Conservation (phyloP, 2,113 vertebrate genomes). For the Gallinago media region DNA sequence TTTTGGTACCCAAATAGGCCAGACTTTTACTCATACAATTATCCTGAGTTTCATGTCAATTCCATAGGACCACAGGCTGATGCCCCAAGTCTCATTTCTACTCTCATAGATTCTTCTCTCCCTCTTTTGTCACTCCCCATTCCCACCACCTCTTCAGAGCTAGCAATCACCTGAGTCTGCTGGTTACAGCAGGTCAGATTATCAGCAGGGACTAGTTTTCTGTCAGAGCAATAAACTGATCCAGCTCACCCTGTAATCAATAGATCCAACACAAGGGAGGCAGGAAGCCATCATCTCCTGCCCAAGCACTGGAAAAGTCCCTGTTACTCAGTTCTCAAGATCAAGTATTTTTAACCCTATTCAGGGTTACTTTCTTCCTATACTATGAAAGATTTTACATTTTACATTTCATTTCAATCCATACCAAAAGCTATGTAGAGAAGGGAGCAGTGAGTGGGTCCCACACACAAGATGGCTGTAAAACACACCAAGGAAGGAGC, state of each 20-base stretch:
- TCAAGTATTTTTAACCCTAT: background rate
- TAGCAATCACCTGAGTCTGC: rapidly evolving
- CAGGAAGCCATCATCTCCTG: background rate
- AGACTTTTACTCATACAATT: background rate
- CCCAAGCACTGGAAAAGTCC: background rate
- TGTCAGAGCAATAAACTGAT: background rate
- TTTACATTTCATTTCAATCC: background rate
- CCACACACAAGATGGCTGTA: background rate
- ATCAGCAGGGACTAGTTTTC: background rate
- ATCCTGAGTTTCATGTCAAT: background rate
- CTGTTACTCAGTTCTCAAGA: background rate
- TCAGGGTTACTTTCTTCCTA: background rate
- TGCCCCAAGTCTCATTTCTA: background rate
- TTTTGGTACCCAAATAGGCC: background rate
- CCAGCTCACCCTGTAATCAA: background rate
- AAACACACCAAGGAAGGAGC: background rate
- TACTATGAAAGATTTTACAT: background rate
- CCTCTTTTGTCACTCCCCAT: background rate
- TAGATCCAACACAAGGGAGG: background rate
- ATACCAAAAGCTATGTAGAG: background rate
- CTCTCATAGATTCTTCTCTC: background rate
- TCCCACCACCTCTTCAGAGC: background rate
- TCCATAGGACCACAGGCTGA: background rate
- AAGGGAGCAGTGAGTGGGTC: background rate
- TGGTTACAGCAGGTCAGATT: background rate